Evolutionary conservation across 2,113 vertebrate genomes (phyloP), one percentile per base, ranked within the genome.

Genomic region (Pipa parva): DNA sequence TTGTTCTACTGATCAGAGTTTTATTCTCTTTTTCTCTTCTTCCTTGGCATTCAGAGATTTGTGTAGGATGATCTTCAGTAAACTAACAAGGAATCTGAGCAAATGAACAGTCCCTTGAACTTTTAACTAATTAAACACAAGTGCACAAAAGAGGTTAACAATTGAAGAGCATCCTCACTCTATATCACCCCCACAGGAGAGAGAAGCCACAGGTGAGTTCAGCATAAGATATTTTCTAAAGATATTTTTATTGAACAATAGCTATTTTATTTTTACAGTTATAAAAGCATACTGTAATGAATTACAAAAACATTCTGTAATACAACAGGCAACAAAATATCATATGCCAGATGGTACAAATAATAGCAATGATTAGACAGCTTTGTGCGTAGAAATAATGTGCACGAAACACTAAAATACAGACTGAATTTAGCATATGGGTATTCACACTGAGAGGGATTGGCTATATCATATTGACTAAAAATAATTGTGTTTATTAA

Each of bases 81-180:
- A 60, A 51, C 18, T 49, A 49, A 18, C 22, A 36, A 45, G 24
- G 37, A 42, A 60, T 20, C 33, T 50, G 27, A 24, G 18, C 0
- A 11, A 33, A 5, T 9, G 9, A 56, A 45, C 63, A 56, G 24
- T 56, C 46, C 7, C 33, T 5, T 1, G 0, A 55, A 49, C 65
- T 60, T 39, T 36, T 28, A 36, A 13, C 51, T 71, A 56, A 68
- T 71, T 63, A 63, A 45, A 22, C 25, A 8, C 2, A 10, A 64
- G 29, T 46, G 11, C 1, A 0, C 12, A n/a, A 20, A 7, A 8
- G 25, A 22, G 3, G 51, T 31, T 64, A 37, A 1, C 0, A 6
- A 36, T 25, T 33, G 4, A 48, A 54, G 51, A 24, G 49, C 29
- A 27, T 5, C 63, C 37, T 42, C 36, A 17, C 33, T 36, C 63